phyloP scores from a whole-genome alignment of 2,888 invertebrate species.

The Lydus trimaculatus region DNA sequence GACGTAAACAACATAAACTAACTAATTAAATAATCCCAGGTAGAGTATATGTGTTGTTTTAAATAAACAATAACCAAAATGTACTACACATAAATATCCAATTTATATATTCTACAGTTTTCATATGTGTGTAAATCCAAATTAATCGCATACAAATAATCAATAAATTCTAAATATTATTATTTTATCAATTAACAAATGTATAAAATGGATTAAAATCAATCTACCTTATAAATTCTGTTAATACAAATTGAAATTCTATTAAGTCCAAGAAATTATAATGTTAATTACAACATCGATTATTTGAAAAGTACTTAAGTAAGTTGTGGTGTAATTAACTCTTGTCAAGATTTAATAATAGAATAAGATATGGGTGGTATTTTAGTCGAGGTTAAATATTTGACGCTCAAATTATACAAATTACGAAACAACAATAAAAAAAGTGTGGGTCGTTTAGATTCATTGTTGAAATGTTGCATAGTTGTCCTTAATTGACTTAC shows the following conservation, averaged over 20 bases:
- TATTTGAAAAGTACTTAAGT: not conserved
- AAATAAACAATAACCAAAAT: not conserved
- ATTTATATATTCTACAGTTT: not conserved
- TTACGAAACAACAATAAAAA: not conserved
- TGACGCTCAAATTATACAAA: not conserved
- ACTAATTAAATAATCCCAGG: not conserved
- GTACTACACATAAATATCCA: not conserved
- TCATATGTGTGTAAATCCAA: not conserved
- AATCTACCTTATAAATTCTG: not conserved
- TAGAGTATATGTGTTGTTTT: not conserved
- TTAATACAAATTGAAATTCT: not conserved
- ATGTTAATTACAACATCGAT: not conserved
- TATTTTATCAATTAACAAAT: not conserved
- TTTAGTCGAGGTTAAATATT: not conserved
- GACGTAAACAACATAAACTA: not conserved
- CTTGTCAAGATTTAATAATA: not conserved
- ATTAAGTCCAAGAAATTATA: not conserved
- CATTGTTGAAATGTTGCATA: not conserved
- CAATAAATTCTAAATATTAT: not conserved
- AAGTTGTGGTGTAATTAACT: not conserved
- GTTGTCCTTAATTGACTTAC: not conserved
- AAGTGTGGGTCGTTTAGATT: not conserved
- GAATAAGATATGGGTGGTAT: not conserved
- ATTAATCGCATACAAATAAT: not conserved
- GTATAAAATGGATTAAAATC: no score